Base-by-base conservation (phyloP, 2,113 vertebrate genomes). In the Podarcis cretensis region DNA sequence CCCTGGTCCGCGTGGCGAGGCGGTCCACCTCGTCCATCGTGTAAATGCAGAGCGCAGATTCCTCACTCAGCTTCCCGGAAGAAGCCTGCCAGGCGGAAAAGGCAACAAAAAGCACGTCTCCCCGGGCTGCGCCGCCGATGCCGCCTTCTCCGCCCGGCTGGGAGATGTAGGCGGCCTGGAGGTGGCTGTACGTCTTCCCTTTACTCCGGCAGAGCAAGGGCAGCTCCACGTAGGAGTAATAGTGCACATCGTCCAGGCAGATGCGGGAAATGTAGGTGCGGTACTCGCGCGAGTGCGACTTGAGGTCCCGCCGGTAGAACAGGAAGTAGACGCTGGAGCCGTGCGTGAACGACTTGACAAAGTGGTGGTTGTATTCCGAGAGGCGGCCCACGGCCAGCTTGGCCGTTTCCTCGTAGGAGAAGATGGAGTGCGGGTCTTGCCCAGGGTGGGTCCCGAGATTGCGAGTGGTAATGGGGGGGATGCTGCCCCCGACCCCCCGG, bases 331-430 rank as follows among this genome's bases (percentile, higher is more conserved):
- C 98, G 0, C 97, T 98, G 0, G 97, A 96, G 18, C 96, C 97
- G 0, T 96, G 98, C 5, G 97, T 96, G 4, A 99, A 99, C 1
- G 98, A 98, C 1, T 98, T 96, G 37, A 99, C 97, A 35, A 99
- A 99, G 92, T 99, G 98, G 91, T 99, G 99, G 97, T 99, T 98
- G 14, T 99, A 99, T 90, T 99, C 99, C 0, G 99, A 98, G 10
- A 99, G 98, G 21, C 98, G 97, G 35, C 98, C 99, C 13, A 99
- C 98, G 0, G 99, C 98, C 87, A 99, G 90, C 92, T 99, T 99
- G 77, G 99, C 99, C 0, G 98, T 99, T 94, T 99, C 99, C 93
- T 99, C 99, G 0, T 99, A 99, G 82, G 99, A 99, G 95, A 99
- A 99, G 91, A 98, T 96, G 1, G 98, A 98, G 63, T 98, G 98